These are phyloP conservation scores for Ypsolopha sequella DNA, from an alignment of 2,888 invertebrate genomes.

Conservation along the genomic window DNA sequence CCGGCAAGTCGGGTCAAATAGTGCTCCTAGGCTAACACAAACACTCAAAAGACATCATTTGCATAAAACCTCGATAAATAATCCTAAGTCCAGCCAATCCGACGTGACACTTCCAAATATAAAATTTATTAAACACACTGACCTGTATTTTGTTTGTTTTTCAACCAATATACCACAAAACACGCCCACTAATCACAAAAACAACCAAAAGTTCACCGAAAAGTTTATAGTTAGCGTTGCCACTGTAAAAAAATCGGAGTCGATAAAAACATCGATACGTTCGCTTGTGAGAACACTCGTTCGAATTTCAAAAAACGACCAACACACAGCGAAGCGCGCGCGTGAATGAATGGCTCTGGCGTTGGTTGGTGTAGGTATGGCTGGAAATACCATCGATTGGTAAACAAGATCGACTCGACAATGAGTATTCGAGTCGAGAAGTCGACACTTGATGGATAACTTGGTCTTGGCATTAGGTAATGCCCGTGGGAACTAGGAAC, in stretches of 20 bases:
- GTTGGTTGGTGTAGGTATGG: neutral
- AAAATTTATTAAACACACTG: slow-evolving; percentile 2
- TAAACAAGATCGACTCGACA: slow-evolving; percentile 12
- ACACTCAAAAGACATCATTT: slow-evolving; percentile 6
- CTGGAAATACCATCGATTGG: slow-evolving; percentile 16
- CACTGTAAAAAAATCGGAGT: slow-evolving; percentile 6
- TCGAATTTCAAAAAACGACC: slow-evolving; percentile 25
- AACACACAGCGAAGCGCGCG: slow-evolving; percentile 40
- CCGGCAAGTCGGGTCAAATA: neutral
- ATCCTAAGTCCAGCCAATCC: neutral
- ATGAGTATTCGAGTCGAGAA: neutral
- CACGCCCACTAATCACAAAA: neutral
- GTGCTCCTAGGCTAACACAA: slow-evolving; percentile 3
- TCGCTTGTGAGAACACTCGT: slow-evolving; percentile 17
- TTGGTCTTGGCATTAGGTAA: neutral
- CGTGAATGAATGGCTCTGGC: slow-evolving; percentile 44
- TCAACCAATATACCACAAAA: neutral
- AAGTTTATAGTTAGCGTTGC: neutral
- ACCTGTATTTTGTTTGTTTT: neutral
- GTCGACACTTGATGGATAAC: neutral
- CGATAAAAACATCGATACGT: slow-evolving; percentile 11
- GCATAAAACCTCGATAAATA: slow-evolving; percentile 7
- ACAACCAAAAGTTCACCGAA: neutral
- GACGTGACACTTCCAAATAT: neutral
- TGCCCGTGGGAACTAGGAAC: neutral